A percentile compares a stretch with the other conserved stretches of the same genome.
Evolutionary conservation across 1,140 invertebrate species (phyloP).

Genomic region (Monomorium pharaonis): DNA sequence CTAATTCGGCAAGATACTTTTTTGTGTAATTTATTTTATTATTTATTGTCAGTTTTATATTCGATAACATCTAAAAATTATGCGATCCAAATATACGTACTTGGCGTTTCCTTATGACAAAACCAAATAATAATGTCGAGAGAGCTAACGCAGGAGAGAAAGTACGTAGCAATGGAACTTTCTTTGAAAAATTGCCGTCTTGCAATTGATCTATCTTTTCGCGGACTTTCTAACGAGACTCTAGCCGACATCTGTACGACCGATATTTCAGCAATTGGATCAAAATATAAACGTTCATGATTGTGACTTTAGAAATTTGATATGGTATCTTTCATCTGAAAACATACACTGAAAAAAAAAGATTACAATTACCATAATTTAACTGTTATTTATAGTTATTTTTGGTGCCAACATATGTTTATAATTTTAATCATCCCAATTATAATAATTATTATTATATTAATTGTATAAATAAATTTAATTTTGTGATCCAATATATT

Average conservation of each 20-base stretch:
- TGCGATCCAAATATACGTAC: background rate
- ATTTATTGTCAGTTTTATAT: background rate
- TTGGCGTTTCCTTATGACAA: constrained; percentile 1
- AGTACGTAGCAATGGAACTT: constrained; percentile 57
- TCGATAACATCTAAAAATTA: background rate
- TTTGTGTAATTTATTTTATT: background rate
- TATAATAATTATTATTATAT: too few relatives aligned
- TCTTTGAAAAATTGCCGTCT: constrained; percentile 58
- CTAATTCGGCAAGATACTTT: too few relatives aligned
- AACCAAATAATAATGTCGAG: constrained; percentile 56
- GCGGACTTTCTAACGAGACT: constrained; percentile 36
- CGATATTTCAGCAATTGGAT: background rate
- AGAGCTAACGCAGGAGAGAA: constrained; percentile 66
- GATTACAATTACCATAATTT: too few relatives aligned
- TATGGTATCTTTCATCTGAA: background rate
- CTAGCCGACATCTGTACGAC: background rate
- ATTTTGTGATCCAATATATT: too few relatives aligned
- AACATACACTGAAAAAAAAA: too few relatives aligned
- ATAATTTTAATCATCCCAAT: too few relatives aligned
- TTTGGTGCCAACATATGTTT: too few relatives aligned
- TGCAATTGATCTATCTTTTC: constrained; percentile 53
- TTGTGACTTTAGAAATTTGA: background rate
- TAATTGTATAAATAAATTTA: too few relatives aligned
- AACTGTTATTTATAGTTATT: too few relatives aligned
- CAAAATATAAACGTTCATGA: too few relatives aligned